phyloP scores from a whole-genome alignment of 2,888 invertebrate genomes.

The Andrena flavipes region DNA sequence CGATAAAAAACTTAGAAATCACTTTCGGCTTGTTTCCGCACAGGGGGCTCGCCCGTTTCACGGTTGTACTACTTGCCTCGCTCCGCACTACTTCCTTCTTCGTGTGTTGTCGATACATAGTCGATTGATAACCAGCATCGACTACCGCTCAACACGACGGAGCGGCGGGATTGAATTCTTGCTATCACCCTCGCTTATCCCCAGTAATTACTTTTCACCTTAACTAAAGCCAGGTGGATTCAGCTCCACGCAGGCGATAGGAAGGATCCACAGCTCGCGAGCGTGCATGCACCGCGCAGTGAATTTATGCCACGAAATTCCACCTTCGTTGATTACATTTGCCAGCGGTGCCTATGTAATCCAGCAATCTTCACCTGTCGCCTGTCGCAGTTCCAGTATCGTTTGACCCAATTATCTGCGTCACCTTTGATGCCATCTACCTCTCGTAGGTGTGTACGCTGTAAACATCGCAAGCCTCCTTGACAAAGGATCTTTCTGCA shows the following conservation, averaged over 20 bases:
- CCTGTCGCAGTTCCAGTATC: constrained; percentile 50
- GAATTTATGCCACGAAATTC: constrained; percentile 58
- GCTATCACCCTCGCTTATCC: constrained; percentile 30
- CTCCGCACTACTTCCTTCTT: too few relatives aligned
- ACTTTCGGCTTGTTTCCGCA: too few relatives aligned
- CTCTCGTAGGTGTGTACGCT: constrained; percentile 64
- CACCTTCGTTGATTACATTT: constrained; percentile 64
- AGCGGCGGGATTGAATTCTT: constrained; percentile 58
- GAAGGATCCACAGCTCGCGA: constrained; percentile 31
- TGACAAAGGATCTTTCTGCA: constrained; percentile 68
- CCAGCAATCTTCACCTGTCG: constrained; percentile 72
- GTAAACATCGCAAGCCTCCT: constrained; percentile 56
- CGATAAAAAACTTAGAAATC: too few relatives aligned
- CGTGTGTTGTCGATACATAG: too few relatives aligned
- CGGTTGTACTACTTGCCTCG: too few relatives aligned
- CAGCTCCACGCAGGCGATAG: constrained; percentile 20
- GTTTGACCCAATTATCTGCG: constrained; percentile 70
- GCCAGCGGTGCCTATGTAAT: constrained; percentile 63
- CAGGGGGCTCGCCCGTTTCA: too few relatives aligned
- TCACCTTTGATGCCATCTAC: constrained; percentile 70
- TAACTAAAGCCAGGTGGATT: constrained; percentile 47
- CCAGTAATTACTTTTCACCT: constrained; percentile 45
- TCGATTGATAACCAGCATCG: not conserved
- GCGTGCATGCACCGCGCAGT: constrained; percentile 4
- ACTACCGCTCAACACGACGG: constrained; percentile 13